Evolutionary conservation across 2,888 invertebrate genomes (phyloP).

Genomic region (Drosophila limbata): DNA sequence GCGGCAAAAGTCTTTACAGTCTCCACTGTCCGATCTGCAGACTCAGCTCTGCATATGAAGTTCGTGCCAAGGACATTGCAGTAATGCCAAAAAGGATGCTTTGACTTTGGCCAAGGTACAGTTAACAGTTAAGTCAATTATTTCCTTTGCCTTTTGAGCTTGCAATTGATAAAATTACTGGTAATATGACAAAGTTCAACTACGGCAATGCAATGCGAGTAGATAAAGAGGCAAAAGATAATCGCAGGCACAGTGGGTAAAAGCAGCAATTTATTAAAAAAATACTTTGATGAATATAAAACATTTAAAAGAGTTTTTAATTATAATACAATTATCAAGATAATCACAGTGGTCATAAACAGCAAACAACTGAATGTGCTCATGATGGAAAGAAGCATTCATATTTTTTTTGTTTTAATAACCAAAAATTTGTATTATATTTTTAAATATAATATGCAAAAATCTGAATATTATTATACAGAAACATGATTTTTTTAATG

Average conservation of each 20-base stretch:
- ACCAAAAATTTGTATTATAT: no score
- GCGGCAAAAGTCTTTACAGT: slow-evolving; percentile 50
- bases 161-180: slow-evolving; percentile 66
- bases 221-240: slow-evolving; percentile 3
- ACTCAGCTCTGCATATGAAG: slow-evolving; percentile 42
- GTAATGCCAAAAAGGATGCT: slow-evolving; percentile 22
- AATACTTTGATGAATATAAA: neutral
- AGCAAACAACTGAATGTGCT: no score
- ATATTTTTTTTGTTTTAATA: no score
- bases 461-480: no score
- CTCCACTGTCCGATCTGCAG: slow-evolving; percentile 9
- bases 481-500: no score
- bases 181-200: slow-evolving; percentile 37
- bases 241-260: slow-evolving; percentile 12
- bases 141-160: slow-evolving; percentile 36
- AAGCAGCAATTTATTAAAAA: neutral
- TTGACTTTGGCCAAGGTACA: slow-evolving; percentile 36
- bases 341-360: no score
- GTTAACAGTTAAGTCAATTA: slow-evolving; percentile 64
- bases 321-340: neutral
- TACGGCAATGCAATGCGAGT: slow-evolving; percentile 15
- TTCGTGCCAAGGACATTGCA: slow-evolving; percentile 73
- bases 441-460: no score
- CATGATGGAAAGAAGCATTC: no score
- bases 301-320: neutral